Evolutionary conservation across 1,140 invertebrate species (phyloP).

Genomic region (Orchesella cincta): DNA sequence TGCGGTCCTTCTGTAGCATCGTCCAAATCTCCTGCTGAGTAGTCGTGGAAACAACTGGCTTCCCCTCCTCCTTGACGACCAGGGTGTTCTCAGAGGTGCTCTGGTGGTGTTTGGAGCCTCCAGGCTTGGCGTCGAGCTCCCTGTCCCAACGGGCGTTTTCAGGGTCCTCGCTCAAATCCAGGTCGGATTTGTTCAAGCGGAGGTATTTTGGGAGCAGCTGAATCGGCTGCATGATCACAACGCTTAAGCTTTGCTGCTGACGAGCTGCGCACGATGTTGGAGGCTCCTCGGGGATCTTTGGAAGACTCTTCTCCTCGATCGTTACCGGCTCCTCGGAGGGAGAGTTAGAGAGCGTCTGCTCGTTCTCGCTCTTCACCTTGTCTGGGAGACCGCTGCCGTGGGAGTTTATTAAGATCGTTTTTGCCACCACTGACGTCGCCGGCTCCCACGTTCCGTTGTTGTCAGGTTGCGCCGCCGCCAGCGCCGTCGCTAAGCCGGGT

Average conservation of each 20-base stretch:
- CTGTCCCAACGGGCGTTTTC: too few relatives aligned
- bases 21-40: slow-evolving; percentile 52
- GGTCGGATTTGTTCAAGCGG: slow-evolving; percentile 41
- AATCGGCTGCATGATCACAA: slow-evolving; percentile 42
- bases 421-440: slow-evolving; percentile 34
- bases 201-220: slow-evolving; percentile 35
- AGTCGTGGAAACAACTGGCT: slow-evolving; percentile 39
- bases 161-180: slow-evolving; percentile 19
- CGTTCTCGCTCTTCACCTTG: too few relatives aligned
- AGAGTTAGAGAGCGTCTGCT: slow-evolving; percentile 32
- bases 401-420: slow-evolving; percentile 41
- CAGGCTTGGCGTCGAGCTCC: too few relatives aligned
- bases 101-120: too few relatives aligned
- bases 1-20: slow-evolving; percentile 50
- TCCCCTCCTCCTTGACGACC: neutral
- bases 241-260: slow-evolving; percentile 32
- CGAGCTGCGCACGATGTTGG: neutral
- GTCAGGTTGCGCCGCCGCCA: slow-evolving; percentile 16
- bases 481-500: neutral
- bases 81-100: slow-evolving; percentile 7
- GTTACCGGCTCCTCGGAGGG: slow-evolving; percentile 37
- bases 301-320: slow-evolving; percentile 45
- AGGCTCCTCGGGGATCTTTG: slow-evolving; percentile 40
- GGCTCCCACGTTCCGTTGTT: slow-evolving; percentile 41
- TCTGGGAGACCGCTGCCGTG: neutral